These are phyloP conservation scores for Fulica atra DNA, from an alignment of 2,113 vertebrate species.

Conservation along the genomic window DNA sequence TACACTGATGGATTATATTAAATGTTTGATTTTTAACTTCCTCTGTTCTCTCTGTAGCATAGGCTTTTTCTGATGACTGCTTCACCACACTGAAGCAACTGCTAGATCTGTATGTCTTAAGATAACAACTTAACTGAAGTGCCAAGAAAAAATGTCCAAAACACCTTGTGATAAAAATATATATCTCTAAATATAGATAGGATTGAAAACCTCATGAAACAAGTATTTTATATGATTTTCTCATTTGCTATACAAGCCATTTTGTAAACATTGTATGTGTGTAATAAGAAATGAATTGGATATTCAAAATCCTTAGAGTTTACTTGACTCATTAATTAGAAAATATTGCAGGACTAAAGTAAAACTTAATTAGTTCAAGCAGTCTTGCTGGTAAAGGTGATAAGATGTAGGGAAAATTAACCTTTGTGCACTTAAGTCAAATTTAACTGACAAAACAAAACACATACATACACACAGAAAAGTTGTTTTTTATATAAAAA, in stretches of 20 bases:
- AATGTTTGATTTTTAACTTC: not conserved
- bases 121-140: not conserved
- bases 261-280: not conserved
- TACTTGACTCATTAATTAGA: not conserved
- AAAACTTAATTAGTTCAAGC: not conserved
- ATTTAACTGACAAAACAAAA: not conserved
- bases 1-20: not conserved
- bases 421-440: not conserved
- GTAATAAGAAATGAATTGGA: not conserved
- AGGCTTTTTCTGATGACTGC: not conserved
- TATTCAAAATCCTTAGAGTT: not conserved
- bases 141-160: not conserved
- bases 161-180: not conserved
- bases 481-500: not conserved
- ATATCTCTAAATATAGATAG: not conserved
- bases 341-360: not conserved
- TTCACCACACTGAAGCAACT: not conserved
- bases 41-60: not conserved
- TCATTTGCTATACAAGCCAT: not conserved
- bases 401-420: not conserved
- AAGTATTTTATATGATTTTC: not conserved
- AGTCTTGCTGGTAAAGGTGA: not conserved
- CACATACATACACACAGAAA: not conserved
- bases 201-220: not conserved
- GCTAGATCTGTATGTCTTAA: not conserved